Percentiles rank a stretch among this genome's conserved stretches.
These are phyloP conservation scores for Rhopilema esculentum DNA, from an alignment of 30 jellyfish, hydroid and myxozoan species.

Conservation along the genomic window DNA sequence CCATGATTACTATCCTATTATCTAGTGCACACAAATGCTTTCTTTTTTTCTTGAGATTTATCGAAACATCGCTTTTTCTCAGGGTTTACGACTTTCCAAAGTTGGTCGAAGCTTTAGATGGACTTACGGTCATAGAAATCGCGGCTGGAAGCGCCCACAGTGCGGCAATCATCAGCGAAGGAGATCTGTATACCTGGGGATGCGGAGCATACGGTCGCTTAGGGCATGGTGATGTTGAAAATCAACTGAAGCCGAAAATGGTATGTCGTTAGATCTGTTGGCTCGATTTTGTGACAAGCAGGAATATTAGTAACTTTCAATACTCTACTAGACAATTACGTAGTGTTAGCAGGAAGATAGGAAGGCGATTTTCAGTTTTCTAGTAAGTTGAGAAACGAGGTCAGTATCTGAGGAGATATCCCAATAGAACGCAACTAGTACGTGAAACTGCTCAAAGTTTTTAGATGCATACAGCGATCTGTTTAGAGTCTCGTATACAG, in stretches of 20 bases:
- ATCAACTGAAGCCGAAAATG: constrained; percentile 83
- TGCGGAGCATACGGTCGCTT: constrained; percentile 91
- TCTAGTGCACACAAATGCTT: background rate
- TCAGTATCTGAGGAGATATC: too few species aligned
- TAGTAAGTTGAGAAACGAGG: too few species aligned
- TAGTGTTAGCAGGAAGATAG: too few species aligned
- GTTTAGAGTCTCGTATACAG: too few species aligned
- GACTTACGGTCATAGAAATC: constrained; percentile 67
- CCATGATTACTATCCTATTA: too few species aligned
- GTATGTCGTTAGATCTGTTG: constrained; percentile 11
- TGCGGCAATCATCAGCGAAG: constrained; percentile 81
- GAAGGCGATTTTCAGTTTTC: too few species aligned
- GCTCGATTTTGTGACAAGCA: too few species aligned
- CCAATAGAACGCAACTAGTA: too few species aligned
- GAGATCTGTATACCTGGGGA: constrained; percentile 92
- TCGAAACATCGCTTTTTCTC: background rate
- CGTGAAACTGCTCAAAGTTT: too few species aligned
- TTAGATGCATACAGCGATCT: too few species aligned
- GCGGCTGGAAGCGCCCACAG: constrained; percentile 93
- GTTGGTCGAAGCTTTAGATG: constrained; percentile 74
- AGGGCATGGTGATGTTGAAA: constrained; percentile 92
- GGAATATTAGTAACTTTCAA: too few species aligned
- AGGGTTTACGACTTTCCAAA: constrained; percentile 83
- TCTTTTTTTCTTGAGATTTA: background rate
- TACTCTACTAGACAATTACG: too few species aligned